Evolutionary conservation across 2,797 vertebrate genomes (phyloP).

Genomic region (Rachycentron canadum): DNA sequence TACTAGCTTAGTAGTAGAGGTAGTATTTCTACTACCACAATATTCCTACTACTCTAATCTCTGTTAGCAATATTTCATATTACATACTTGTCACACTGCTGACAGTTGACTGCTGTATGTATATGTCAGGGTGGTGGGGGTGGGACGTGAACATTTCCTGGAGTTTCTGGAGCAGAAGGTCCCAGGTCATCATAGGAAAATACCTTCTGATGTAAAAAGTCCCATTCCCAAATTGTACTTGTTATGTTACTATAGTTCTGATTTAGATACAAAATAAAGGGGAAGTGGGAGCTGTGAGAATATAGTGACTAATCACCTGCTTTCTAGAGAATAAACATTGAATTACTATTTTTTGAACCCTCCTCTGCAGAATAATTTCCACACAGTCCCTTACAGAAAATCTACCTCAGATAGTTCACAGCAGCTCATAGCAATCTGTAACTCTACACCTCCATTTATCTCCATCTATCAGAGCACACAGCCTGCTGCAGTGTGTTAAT

Average conservation of each 20-base stretch:
- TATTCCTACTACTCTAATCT: neutral
- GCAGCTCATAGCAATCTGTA: constrained; percentile 25
- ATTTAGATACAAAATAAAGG: neutral
- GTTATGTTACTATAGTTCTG: neutral
- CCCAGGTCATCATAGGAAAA: neutral
- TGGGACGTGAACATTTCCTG: neutral
- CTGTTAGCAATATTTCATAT: neutral
- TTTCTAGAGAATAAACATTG: neutral
- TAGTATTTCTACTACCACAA: neutral
- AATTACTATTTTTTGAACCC: neutral
- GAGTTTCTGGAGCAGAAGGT: neutral
- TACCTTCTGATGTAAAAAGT: neutral
- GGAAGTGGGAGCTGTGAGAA: neutral
- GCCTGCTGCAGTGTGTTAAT: constrained; percentile 21
- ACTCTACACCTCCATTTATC: constrained; percentile 3
- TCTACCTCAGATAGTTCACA: constrained; percentile 14
- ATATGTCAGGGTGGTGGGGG: neutral
- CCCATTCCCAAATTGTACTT: neutral
- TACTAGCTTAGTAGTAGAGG: neutral
- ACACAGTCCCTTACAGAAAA: constrained; percentile 27
- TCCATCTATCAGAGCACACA: constrained; percentile 15
- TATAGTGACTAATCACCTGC: neutral
- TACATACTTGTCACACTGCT: neutral
- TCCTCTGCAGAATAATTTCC: neutral
- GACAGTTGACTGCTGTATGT: neutral